phyloP scores from a whole-genome alignment of 2,113 vertebrate genomes.

The Cynopterus brachyotis region DNA sequence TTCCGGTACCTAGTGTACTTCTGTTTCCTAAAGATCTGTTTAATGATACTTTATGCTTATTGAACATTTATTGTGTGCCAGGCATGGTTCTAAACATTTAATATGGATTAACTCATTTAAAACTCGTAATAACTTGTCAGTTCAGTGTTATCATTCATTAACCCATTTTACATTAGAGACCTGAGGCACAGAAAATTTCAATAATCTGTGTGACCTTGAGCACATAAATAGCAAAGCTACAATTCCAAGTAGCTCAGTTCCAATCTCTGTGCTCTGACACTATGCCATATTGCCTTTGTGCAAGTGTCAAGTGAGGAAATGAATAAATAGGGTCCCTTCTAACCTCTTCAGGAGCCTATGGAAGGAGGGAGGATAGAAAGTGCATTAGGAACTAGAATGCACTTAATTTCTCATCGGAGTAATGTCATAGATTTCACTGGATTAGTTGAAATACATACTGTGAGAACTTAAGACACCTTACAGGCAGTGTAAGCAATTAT shows the following conservation, averaged over 20 bases:
- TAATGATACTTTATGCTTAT: background rate
- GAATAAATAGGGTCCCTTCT: background rate
- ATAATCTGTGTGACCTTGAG: background rate
- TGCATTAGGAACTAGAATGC: background rate
- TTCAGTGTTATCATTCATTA: background rate
- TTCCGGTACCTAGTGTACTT: background rate
- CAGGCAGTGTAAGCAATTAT: background rate
- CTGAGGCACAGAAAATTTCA: background rate
- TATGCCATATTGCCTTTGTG: background rate
- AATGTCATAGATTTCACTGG: background rate
- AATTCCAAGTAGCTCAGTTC: background rate
- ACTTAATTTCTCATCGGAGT: background rate
- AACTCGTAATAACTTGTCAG: background rate
- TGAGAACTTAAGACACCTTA: background rate
- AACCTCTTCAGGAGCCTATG: background rate
- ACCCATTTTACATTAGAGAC: background rate
- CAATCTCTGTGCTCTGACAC: background rate
- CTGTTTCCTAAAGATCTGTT: conserved; percentile 10
- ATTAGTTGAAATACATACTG: background rate
- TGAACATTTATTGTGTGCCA: background rate
- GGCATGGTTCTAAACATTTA: background rate
- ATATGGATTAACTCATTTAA: background rate
- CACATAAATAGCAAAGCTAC: background rate
- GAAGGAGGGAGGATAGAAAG: background rate
- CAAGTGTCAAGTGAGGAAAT: background rate